Base-by-base conservation (phyloP, 2,797 vertebrate species). In the Acanthurus lineatus region DNA sequence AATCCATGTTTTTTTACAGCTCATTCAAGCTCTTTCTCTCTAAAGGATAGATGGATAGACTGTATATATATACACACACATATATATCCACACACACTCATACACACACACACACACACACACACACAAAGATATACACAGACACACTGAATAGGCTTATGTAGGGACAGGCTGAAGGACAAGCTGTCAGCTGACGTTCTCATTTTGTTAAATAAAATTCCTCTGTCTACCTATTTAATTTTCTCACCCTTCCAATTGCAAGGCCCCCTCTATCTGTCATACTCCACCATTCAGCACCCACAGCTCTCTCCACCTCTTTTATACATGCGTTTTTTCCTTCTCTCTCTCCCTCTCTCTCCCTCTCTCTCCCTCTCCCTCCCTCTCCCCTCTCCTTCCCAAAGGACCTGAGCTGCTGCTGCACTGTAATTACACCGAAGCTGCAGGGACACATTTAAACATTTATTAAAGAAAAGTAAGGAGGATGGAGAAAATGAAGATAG, bases 381-480 rank as follows among this genome's bases (percentile, higher is more conserved):
- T 60, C 83, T 60, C 42, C 64, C 45, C 49, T 59, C 76, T 68
- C 52, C 78, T 53, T 89, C 93, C 89, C 91, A 73, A 40, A 81
- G 88, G 92, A 93, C 79, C 83, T 79, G 86, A 82, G 88, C 92
- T 84, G 75, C 86, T 87, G 75, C 89, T 84, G 83, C 92, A 88
- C 93, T 90, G 92, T 94, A 94, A 95, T 94, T 94, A 94, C 90
- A 91, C 79, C 57, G 64, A 90, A 87, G 88, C 91, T 91, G 88
- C 90, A 77, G 91, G 91, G 93, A 93, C 85, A 81, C 86, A 88
- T 91, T 93, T 91, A 93, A 94, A 93, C 93, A 93, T 94, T 95
- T 94, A 95, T 94, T 94, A 93, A 91, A 91, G 86, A 91, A 93
- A 92, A 91, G 88, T 78, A 82, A 87, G 83, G 82, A 85, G 87